These are phyloP conservation scores for Bombylius major DNA, from an alignment of 2,888 invertebrate genomes.

Conservation along the genomic window DNA sequence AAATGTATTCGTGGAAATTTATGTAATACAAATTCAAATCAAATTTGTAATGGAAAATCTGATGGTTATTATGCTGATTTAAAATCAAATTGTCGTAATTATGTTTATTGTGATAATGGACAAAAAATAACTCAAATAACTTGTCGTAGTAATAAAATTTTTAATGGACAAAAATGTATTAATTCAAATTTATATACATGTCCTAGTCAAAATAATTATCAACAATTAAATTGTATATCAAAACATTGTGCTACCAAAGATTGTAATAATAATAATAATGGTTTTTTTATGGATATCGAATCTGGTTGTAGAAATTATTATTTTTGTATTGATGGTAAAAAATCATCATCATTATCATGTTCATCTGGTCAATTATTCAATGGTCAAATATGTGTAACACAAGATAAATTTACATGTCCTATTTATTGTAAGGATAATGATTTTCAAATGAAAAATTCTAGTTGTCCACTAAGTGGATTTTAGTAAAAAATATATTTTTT, in stretches of 20 bases:
- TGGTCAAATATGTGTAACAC: slow-evolving; percentile 44
- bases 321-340: slow-evolving; percentile 44
- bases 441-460: slow-evolving; percentile 7
- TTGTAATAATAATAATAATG: slow-evolving; percentile 30
- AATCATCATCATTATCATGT: slow-evolving; percentile 42
- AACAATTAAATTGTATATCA: slow-evolving; percentile 25
- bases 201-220: slow-evolving; percentile 28
- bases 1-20: slow-evolving; percentile 35
- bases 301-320: slow-evolving; percentile 41
- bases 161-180: slow-evolving; percentile 46
- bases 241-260: slow-evolving; percentile 20
- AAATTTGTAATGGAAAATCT: slow-evolving; percentile 37
- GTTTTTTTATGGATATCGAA: slow-evolving; percentile 42
- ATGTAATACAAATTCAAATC: slow-evolving; percentile 20
- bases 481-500: background rate
- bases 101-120: slow-evolving; percentile 46
- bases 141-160: slow-evolving; percentile 44
- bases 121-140: slow-evolving; percentile 43
- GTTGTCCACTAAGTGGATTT: slow-evolving; percentile 18
- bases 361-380: slow-evolving; percentile 41
- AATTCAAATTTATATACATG: slow-evolving; percentile 37
- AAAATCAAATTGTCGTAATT: slow-evolving; percentile 43
- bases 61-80: slow-evolving; percentile 47
- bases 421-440: slow-evolving; percentile 19
- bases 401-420: slow-evolving; percentile 22